phyloP scores from a whole-genome alignment of 2,113 vertebrate genomes.

The Donacobius atricapilla region DNA sequence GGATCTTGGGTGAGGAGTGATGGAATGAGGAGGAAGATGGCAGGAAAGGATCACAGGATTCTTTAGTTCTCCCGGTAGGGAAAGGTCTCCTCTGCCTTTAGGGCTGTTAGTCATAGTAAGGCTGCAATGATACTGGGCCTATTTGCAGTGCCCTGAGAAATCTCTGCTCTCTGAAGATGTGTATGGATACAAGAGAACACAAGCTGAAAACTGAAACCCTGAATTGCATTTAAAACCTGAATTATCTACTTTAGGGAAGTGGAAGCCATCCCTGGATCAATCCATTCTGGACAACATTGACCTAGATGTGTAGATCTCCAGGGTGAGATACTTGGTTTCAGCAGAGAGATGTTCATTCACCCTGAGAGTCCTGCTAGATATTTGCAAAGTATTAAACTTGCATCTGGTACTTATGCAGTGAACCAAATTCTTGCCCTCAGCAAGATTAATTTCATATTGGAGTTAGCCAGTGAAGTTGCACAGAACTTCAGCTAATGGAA shows the following conservation, averaged over 20 bases:
- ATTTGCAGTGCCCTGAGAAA: not conserved
- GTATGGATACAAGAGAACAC: not conserved
- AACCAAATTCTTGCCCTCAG: not conserved
- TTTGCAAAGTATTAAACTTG: not conserved
- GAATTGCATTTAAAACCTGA: not conserved
- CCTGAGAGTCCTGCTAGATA: not conserved
- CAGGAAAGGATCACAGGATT: not conserved
- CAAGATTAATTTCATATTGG: not conserved
- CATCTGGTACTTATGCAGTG: not conserved
- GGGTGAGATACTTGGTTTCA: not conserved
- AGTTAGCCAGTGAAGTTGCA: not conserved
- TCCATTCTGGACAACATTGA: not conserved
- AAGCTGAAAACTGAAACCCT: not conserved
- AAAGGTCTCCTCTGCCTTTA: not conserved
- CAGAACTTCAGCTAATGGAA: not conserved
- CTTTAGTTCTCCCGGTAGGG: not conserved
- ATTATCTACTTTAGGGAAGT: not conserved
- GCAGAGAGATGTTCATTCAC: not conserved
- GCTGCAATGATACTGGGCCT: not conserved
- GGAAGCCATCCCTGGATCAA: not conserved
- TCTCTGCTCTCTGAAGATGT: not conserved
- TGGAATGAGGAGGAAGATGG: not conserved
- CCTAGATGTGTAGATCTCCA: not conserved
- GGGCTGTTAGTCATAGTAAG: accelerated
- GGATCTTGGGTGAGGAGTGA: not conserved